phyloP scores from a whole-genome alignment of 92 coral and sea anemone species.

The Palythoa caribaeorum region DNA sequence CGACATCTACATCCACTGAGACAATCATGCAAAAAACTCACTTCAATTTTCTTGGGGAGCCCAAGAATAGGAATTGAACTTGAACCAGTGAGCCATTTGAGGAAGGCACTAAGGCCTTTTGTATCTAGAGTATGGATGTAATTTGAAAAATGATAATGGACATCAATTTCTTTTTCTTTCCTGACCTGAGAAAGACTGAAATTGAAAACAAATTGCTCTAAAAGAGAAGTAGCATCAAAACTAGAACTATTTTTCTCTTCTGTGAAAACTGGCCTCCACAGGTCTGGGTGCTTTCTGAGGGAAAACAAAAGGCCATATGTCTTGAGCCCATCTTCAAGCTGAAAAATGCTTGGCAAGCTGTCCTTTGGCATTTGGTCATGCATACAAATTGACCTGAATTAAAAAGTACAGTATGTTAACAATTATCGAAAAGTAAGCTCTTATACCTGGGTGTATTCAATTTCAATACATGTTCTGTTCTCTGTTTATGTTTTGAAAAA shows the following conservation, averaged over 20 bases:
- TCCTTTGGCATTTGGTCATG: slow-evolving; percentile 58
- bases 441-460: background rate
- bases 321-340: slow-evolving; percentile 66
- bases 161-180: slow-evolving; percentile 52
- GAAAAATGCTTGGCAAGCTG: slow-evolving; percentile 50
- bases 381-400: slow-evolving; percentile 68
- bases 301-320: slow-evolving; percentile 63
- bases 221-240: slow-evolving; percentile 57
- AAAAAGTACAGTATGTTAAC: slow-evolving; percentile 32
- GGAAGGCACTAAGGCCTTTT: slow-evolving; percentile 50
- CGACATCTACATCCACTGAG: slow-evolving; percentile 57
- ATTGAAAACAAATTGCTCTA: slow-evolving; percentile 52
- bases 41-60: slow-evolving; percentile 58
- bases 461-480: background rate
- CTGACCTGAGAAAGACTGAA: slow-evolving; percentile 61
- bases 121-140: slow-evolving; percentile 45
- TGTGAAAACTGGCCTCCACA: slow-evolving; percentile 63
- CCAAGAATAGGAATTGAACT: slow-evolving; percentile 65
- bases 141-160: slow-evolving; percentile 47
- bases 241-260: slow-evolving; percentile 40
- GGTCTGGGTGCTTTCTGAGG: slow-evolving; percentile 36
- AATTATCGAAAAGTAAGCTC: slow-evolving; percentile 2
- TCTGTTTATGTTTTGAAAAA: slow-evolving; percentile 15
- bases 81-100: slow-evolving; percentile 67
- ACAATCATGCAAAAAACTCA: slow-evolving; percentile 66